phyloP scores from a whole-genome alignment of 92 coral and sea anemone genomes.

The Porites cylindrica region DNA sequence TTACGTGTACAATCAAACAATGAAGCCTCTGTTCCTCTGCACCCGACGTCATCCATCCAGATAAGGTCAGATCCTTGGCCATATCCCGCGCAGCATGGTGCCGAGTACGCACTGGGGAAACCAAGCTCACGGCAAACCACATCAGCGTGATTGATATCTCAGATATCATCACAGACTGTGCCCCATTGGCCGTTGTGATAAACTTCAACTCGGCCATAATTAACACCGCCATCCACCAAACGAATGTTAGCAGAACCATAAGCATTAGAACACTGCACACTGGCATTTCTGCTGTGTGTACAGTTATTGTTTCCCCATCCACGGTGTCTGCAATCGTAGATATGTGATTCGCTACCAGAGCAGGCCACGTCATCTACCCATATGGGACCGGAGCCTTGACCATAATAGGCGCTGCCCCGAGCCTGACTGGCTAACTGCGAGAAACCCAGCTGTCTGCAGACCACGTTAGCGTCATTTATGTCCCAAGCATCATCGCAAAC shows the following conservation, averaged over 20 bases:
- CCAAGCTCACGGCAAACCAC: conserved; percentile 12
- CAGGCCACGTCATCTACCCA: too few species aligned
- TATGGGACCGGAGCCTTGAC: too few species aligned
- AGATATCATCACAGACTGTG: not conserved
- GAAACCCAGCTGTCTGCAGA: conserved; percentile 29
- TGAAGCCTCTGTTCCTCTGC: conserved; percentile 2
- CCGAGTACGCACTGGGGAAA: not conserved
- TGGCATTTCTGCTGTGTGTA: too few species aligned
- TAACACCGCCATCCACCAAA: not conserved
- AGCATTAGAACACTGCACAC: too few species aligned
- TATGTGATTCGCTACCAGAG: too few species aligned
- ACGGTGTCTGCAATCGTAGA: too few species aligned
- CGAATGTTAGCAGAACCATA: not conserved
- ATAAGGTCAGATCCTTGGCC: conserved; percentile 3
- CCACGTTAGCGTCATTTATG: conserved; percentile 20
- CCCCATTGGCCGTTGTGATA: conserved; percentile 2
- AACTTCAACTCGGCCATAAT: conserved; percentile 24
- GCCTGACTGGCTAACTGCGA: too few species aligned
- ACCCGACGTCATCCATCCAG: not conserved
- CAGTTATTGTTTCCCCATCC: too few species aligned
- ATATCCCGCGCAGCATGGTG: not conserved
- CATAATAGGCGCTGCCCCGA: too few species aligned
- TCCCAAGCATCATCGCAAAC: conserved; percentile 34
- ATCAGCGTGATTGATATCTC: conserved; percentile 10
- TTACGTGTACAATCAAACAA: not conserved